Evolutionary conservation across 2,888 invertebrate species (phyloP), one percentile per base, ranked within the genome.

Genomic region (Ceraclea dissimilis): DNA sequence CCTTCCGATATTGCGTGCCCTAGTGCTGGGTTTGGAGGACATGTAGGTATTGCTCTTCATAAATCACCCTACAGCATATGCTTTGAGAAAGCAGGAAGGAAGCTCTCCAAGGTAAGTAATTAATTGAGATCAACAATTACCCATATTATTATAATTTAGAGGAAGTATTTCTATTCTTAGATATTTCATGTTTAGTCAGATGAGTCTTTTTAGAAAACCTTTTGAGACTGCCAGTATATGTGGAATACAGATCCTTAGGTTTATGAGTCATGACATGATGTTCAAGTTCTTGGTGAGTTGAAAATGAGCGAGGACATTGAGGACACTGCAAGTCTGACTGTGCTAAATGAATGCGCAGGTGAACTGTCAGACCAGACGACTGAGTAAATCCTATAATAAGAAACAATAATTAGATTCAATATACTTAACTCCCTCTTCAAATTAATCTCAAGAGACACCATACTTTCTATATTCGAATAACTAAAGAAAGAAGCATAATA

Each of bases 261-360:
- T 53, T 53, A 20, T 60, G 62, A 13, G 52, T 47, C 5, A 51
- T 19, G 8, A 39, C 34, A 18, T 60, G 60, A 20, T 44, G 20
- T 11, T 49, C 48, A 18, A 60, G 26, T n/a, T 58, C 58, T 10
- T n/a, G 26, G 52, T 64, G 65, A 1, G 67, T 69, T 20, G 67
- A 65, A 62, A 69, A 70, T 10, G 67, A 63, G 51, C 66, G 63
- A 51, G 69, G 67, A 59, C 70, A 70, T 19, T 63, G 60, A 2
- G 59, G 49, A 60, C 69, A 70, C 21, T 54, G 51, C 55, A 66
- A 69, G 46, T 67, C 67, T 33, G 58, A 59, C 8, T 61, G 66
- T 10, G 67, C 68, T 22, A 65, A 67, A 62, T 74, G 74, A n/a
- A 71, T 66, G 60, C 71, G 72, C 64, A 72, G 66, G 62, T 75